Base-by-base conservation (phyloP, 1,140 invertebrate species). In the Cheumatopsyche charites region DNA sequence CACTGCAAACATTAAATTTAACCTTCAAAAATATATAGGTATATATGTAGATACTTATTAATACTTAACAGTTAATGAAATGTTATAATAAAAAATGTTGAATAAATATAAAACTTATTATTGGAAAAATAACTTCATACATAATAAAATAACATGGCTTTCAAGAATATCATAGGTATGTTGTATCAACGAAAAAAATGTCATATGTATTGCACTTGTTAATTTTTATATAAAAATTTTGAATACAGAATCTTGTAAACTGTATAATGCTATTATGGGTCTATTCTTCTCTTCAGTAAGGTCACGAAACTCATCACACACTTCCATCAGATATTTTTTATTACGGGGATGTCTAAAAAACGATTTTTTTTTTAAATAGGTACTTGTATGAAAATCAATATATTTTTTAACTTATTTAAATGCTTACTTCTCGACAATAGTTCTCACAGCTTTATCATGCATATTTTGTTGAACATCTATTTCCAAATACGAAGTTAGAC, bases 351-450 rank as follows among this genome's bases (percentile, higher is more conserved):
- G 85, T 74, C 88, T 89, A 76, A 73, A 86, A 68, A 78, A 77
- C 12, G 45, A 71, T 66, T 67, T 21, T 70, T 55, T 19, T 26
- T 17, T 66, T 55, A 72, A 55, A 68, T 61, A 49, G n/a, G 52
- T 36, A n/a, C n/a, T 15, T 49, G 13, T 49, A 19, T 5, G 4
- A 13, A 49, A 49, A 5, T 3, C 13, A 49, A 49, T 9, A 49
- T 49, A 49, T 5, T 19, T 5, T 5, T 19, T 19, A 19, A 36
- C 45, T 63, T 23, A 47, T 21, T 23, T 36, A 3, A 55, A 49
- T 61, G 80, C 82, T 82, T 80, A 90, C 89, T 85, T 88, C 74
- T 90, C 87, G 73, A 89, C 85, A 21, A 90, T 79, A 69, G 80
- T 74, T 74, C 84, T 79, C 72, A 90, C 82, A 69, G 87, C 87